Evolutionary conservation across 2,888 invertebrate species (phyloP).

Genomic region (Polia nebulosa): DNA sequence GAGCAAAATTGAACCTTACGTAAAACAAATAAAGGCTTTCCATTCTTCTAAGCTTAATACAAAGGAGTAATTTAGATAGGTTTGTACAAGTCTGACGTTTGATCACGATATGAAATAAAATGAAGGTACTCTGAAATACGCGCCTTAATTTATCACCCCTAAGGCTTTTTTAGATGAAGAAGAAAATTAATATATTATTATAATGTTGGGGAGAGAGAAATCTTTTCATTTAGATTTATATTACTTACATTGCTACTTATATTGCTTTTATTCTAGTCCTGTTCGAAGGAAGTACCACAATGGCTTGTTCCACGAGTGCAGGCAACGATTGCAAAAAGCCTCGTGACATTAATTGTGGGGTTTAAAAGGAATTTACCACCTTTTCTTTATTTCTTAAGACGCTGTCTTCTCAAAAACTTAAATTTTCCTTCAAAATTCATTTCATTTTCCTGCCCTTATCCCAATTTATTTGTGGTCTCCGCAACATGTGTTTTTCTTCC

Average conservation of each 20-base stretch:
- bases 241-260: neutral
- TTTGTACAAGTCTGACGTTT: slow-evolving; percentile 51
- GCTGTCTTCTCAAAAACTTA: too few species aligned
- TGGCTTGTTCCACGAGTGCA: too few species aligned
- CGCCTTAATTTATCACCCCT: slow-evolving; percentile 34
- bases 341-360: too few species aligned
- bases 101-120: slow-evolving; percentile 52
- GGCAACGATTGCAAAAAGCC: too few species aligned
- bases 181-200: slow-evolving; percentile 24
- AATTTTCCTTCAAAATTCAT: too few species aligned
- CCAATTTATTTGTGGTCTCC: too few species aligned
- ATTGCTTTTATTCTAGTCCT: neutral
- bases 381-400: too few species aligned
- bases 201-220: neutral
- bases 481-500: too few species aligned
- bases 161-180: slow-evolving; percentile 17
- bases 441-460: too few species aligned
- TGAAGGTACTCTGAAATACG: slow-evolving; percentile 23
- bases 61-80: slow-evolving; percentile 51
- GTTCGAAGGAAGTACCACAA: too few species aligned
- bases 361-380: too few species aligned
- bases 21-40: slow-evolving; percentile 2
- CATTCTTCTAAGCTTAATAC: slow-evolving; percentile 18
- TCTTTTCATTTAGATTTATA: neutral
- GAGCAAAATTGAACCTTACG: slow-evolving; percentile 13